phyloP scores from a whole-genome alignment of 1,140 invertebrate species.

The Meloidogyne chitwoodi region DNA sequence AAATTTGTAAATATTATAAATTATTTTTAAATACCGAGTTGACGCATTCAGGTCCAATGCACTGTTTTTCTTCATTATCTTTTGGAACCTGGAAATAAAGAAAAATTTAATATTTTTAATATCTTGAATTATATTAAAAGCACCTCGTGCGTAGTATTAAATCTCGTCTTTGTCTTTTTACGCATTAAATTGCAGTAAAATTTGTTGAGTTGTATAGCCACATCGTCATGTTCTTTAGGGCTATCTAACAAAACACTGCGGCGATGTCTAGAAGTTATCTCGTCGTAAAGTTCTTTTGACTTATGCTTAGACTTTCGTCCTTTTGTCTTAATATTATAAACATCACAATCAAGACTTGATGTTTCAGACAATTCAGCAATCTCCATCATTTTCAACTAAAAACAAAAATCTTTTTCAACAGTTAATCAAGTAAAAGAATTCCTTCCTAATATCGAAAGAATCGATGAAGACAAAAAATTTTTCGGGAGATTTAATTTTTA shows the following conservation, averaged over 20 bases:
- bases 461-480: too few species aligned
- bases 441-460: not conserved
- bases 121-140: not conserved
- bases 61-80: conserved; percentile 67
- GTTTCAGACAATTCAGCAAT: conserved; percentile 2
- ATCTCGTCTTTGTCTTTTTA: not conserved
- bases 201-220: not conserved
- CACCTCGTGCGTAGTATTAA: not conserved
- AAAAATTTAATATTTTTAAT: not conserved
- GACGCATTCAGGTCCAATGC: conserved; percentile 81
- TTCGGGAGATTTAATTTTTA: not conserved
- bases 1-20: not conserved
- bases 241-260: not conserved
- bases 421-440: too few species aligned
- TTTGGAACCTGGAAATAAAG: not conserved
- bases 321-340: not conserved
- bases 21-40: conserved; percentile 67
- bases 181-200: conserved; percentile 2
- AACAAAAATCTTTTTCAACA: too few species aligned
- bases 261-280: not conserved
- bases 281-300: not conserved
- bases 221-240: not conserved
- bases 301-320: not conserved
- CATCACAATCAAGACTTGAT: not conserved
- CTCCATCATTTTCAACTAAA: not conserved